These are phyloP conservation scores for Triplophysa yarkandensis DNA, from an alignment of 2,797 vertebrate genomes.

Conservation along the genomic window DNA sequence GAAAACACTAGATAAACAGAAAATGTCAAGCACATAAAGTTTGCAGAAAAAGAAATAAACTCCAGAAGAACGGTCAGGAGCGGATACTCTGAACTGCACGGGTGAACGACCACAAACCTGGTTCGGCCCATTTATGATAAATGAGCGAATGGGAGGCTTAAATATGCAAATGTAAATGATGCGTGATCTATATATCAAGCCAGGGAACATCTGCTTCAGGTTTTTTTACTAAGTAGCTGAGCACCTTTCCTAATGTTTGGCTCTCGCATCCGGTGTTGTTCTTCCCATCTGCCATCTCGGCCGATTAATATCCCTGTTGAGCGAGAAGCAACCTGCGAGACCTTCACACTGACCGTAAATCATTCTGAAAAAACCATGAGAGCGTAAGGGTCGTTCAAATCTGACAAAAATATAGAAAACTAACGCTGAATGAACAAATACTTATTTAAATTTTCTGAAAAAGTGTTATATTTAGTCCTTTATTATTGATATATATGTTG, in stretches of 20 bases:
- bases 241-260: slow-evolving; percentile 39
- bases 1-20: background rate
- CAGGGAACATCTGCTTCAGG: slow-evolving; percentile 52
- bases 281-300: slow-evolving; percentile 43
- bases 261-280: slow-evolving; percentile 51
- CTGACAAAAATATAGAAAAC: too few species aligned
- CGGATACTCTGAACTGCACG: slow-evolving; percentile 2
- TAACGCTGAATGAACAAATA: too few species aligned
- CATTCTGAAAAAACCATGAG: background rate
- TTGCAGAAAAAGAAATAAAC: slow-evolving; percentile 26
- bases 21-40: background rate
- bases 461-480: too few species aligned
- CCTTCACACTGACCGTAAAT: slow-evolving; percentile 21
- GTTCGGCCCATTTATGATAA: slow-evolving; percentile 39
- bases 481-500: too few species aligned
- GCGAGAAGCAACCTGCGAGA: slow-evolving; percentile 32
- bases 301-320: slow-evolving; percentile 56
- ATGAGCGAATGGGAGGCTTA: slow-evolving; percentile 48
- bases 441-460: too few species aligned
- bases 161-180: slow-evolving; percentile 55
- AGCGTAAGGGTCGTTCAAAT: too few species aligned
- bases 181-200: slow-evolving; percentile 48
- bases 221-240: slow-evolving; percentile 43
- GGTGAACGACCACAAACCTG: slow-evolving; percentile 24
- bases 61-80: background rate